These are phyloP conservation scores for Drosophila novamexicana DNA, from an alignment of 1,140 invertebrate genomes.

Conservation along the genomic window DNA sequence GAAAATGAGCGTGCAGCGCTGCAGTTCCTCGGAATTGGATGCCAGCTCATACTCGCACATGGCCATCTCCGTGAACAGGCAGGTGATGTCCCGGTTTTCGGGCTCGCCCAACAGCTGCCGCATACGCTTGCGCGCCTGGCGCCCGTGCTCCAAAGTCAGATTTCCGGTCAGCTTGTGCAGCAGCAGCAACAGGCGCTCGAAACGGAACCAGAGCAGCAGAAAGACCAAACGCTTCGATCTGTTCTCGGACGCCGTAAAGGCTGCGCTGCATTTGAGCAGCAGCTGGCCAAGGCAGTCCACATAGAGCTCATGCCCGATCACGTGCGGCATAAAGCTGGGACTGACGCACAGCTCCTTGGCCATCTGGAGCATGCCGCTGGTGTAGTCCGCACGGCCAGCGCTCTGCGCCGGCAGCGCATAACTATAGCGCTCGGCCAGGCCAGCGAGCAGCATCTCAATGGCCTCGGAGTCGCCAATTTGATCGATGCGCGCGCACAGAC, in stretches of 20 bases:
- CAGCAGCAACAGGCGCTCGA: constrained; percentile 86
- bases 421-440: constrained; percentile 36
- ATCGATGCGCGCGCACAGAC: constrained; percentile 72
- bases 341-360: constrained; percentile 82
- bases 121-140: constrained; percentile 85
- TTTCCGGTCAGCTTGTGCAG: constrained; percentile 85
- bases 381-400: neutral
- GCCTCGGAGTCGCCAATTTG: constrained; percentile 84
- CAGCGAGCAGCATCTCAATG: constrained; percentile 81
- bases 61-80: constrained; percentile 87
- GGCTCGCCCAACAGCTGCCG: constrained; percentile 86
- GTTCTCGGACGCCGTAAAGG: constrained; percentile 58
- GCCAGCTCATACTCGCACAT: constrained; percentile 86
- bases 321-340: constrained; percentile 87
- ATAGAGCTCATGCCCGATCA: constrained; percentile 87
- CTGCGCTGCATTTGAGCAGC: constrained; percentile 82
- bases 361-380: constrained; percentile 41
- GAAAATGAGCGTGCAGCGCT: neutral
- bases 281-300: constrained; percentile 85
- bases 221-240: constrained; percentile 84
- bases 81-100: constrained; percentile 74
- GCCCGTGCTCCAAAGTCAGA: constrained; percentile 79
- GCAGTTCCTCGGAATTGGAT: constrained; percentile 68
- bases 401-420: constrained; percentile 20
- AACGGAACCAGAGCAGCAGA: constrained; percentile 87